Base-by-base conservation (phyloP, 2,888 invertebrate genomes). In the Beris morrisii region DNA sequence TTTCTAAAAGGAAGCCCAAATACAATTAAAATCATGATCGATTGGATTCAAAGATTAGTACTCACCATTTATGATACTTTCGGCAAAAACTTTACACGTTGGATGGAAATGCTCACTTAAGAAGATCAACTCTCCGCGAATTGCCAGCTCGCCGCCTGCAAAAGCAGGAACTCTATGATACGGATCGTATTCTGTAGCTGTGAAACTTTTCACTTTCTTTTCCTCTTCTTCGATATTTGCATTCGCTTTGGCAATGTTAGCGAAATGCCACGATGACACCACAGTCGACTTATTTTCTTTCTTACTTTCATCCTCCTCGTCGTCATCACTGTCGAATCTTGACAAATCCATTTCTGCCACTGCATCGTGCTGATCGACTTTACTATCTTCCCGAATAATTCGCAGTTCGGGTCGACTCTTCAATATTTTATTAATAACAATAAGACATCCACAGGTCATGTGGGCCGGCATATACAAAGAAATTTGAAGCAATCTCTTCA, bases 61-160 rank as follows among this genome's bases (percentile, higher is more conserved):
- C 81, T 79, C 73, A 88, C 90, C 88, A 70, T 88, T 82, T 0
- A 93, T 76, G 5, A 98, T 82, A 71, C 87, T 90, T 54, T 87
- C 84, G 0, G 97, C 94, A 82, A 96, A 98, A 67, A 97, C 82
- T 55, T 90, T 85, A 1, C 97, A 93, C 0, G 94, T 91, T 0
- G 98, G 98, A 81, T 99, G 98, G 78, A 87, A 95, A 79, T 98
- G 95, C 0, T 83, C 76, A 0, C 84, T 79, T 1, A 98, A 82
- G 0, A 85, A 78, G 9, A 84, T 71, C n/a, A 99, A 82, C 78
- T 99, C 98, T 59, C 88, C 80, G 68, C 89, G 87, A 0, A 89
- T 85, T 0, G 88, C 84, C 64, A 84, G 84, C 52, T 88, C 86
- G 0, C 92, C 93, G 32, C 92, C 91, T 11, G 92, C 89, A 82